A percentile compares a stretch with the other conserved stretches of the same genome.
Evolutionary conservation across 1,140 invertebrate species (phyloP).

Genomic region (Akabosia matsudoensis): DNA sequence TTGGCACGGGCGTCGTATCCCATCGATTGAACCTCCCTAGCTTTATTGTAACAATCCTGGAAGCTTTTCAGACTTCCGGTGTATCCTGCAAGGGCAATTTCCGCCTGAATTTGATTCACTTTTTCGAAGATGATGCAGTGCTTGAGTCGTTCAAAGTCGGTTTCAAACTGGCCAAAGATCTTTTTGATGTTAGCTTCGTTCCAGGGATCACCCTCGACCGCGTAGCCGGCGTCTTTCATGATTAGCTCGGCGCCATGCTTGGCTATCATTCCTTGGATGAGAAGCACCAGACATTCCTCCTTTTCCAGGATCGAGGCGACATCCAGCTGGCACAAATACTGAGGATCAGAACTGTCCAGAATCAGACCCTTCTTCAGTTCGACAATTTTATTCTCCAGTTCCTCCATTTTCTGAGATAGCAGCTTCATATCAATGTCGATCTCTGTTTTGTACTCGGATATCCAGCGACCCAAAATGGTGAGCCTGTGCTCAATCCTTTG

Average conservation of each 20-base stretch:
- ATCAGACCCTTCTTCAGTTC: not conserved
- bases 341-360: not conserved
- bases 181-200: constrained; percentile 6
- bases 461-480: not conserved
- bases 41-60: not conserved
- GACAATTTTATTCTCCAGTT: not conserved
- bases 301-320: constrained; percentile 23
- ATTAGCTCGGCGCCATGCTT: constrained; percentile 27
- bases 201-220: not conserved
- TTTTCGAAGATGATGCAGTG: constrained; percentile 38
- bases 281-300: constrained; percentile 27
- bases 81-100: constrained; percentile 26
- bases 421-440: not conserved
- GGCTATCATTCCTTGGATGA: constrained; percentile 27
- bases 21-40: not conserved
- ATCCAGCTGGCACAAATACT: constrained; percentile 22
- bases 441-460: not conserved
- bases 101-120: not conserved
- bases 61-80: not conserved
- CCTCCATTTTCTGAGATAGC: not conserved
- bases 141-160: constrained; percentile 37
- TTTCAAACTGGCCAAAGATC: constrained; percentile 29
- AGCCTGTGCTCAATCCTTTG: not conserved
- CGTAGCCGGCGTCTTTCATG: constrained; percentile 1
- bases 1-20: too few species aligned